Base-by-base conservation (phyloP, 2,113 vertebrate genomes). In the Dendropsophus ebraccatus region DNA sequence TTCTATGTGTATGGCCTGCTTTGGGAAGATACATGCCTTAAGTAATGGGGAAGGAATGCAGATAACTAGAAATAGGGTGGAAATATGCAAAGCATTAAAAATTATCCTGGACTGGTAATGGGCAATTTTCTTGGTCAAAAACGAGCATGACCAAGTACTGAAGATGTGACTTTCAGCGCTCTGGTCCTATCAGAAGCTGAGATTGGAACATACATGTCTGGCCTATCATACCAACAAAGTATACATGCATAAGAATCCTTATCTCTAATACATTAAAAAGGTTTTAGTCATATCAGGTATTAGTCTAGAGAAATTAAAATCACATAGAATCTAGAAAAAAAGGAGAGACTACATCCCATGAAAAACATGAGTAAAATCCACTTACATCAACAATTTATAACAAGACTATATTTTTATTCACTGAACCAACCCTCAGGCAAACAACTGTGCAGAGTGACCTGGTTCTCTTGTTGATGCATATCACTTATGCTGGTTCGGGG, bases 391-490 rank as follows among this genome's bases (percentile, higher is more conserved):
- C 67, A 70, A 70, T 70, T 70, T 37, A 67, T 67, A 67, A 32
- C 19, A 56, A 23, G 28, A 7, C 62, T 28, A 28, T 65, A 65
- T 62, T 62, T n/a, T 62, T 67, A 67, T 81, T 45, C 32, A 21
- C 32, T 21, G 7, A 81, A 17, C 32, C 32, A 35, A 37, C 67
- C 50, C 67, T 73, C 37, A 58, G 50, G 82, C 37, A 60, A 70
- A 79, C 30, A 14, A 17, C 58, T 35, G 32, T n/a, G 82, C 32
- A n/a, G 49, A 80, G 5, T 76, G 58, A 76, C 16, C 62, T 87
- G 30, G 1, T 25, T 88, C 49, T 62, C 60, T 89, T 76, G 80
- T 80, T 11, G 86, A 32, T 13, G 5, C 84, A 19, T n/a, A 49
- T 52, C 0, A 56, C 2, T 84, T 89, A 60, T 0, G 30, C 30